Base-by-base conservation (phyloP, 2,113 vertebrate genomes). In the Melanerpes aurifrons region DNA sequence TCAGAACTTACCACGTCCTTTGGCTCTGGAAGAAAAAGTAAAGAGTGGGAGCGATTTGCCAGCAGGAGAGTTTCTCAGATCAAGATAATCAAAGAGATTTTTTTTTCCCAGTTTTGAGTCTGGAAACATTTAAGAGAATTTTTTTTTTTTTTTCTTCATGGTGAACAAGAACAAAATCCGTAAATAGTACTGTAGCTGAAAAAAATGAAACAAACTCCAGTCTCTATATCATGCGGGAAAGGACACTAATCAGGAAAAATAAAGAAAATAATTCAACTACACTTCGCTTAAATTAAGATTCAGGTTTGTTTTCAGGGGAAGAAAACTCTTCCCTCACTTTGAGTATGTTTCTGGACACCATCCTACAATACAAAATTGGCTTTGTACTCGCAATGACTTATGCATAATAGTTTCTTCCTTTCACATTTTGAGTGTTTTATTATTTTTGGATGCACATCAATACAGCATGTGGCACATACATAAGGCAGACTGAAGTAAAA, bases 301-400 rank as follows among this genome's bases (percentile, higher is more conserved):
- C 85, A 89, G 61, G 86, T 96, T 98, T 97, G 92, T 97, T 97
- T 97, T 94, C 89, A 96, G 78, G 96, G 93, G 89, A 94, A 95
- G 82, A 95, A 94, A 96, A 89, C 68, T 96, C 81, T 89, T 87
- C 92, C 81, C 32, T 96, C 72, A 54, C 74, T 89, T 57, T 77
- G 83, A 96, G 45, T 84, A 54, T 82, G 32, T 90, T 93, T 97
- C 96, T 96, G 96, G 94, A 89, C 86, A 88, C 82, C 94, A 94
- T 89, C 82, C 86, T 94, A 92, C 78, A 61, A 82, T 90, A 92
- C 35, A 96, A 93, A 96, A 94, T 95, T 95, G 95, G 64, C 96
- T 96, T 86, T 96, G 90, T 94, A 94, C 92, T 97, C 84, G 66
- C 92, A 91, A 56, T 94, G 86, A 77, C 90, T 96, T 91, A 86